These are phyloP conservation scores for Apodemus agrarius DNA, from an alignment of 2,797 vertebrate genomes.

Conservation along the genomic window DNA sequence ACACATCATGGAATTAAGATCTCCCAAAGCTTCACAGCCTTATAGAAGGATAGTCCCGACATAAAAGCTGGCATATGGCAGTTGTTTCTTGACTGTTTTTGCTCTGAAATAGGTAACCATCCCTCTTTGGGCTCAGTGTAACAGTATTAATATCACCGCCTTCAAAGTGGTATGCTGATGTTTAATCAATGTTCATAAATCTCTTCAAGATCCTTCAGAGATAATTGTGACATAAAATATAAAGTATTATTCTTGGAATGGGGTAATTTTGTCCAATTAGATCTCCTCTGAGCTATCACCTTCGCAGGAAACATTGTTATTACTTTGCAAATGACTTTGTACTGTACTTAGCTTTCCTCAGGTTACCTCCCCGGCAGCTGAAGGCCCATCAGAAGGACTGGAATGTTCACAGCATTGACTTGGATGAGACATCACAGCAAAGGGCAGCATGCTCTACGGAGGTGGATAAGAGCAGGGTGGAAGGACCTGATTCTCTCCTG, in stretches of 20 bases:
- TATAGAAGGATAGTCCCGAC: not conserved
- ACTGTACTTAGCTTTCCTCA: not conserved
- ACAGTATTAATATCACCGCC: conserved; percentile 13
- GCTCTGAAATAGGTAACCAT: not conserved
- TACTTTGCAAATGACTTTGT: conserved; percentile 60
- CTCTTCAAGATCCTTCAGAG: conserved; percentile 62
- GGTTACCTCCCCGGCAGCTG: conserved; percentile 1
- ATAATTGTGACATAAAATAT: conserved; percentile 71
- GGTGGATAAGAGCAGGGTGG: not conserved
- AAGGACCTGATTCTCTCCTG: conserved; percentile 37
- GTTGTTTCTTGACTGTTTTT: not conserved
- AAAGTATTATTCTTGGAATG: conserved; percentile 73
- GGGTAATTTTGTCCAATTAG: conserved; percentile 75
- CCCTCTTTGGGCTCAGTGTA: conserved; percentile 51
- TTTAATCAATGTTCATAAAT: conserved; percentile 80
- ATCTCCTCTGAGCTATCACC: conserved; percentile 71
- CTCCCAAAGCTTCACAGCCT: not conserved
- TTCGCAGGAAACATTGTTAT: conserved; percentile 74
- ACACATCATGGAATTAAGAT: not conserved
- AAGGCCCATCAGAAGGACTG: conserved; percentile 29
- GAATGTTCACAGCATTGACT: conserved; percentile 57
- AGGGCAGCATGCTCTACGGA: not conserved
- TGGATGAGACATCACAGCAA: conserved; percentile 33
- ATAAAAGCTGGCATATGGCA: not conserved
- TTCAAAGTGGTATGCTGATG: conserved; percentile 64